Base-by-base conservation (phyloP, 2,113 vertebrate species). In the Pelecanus crispus region DNA sequence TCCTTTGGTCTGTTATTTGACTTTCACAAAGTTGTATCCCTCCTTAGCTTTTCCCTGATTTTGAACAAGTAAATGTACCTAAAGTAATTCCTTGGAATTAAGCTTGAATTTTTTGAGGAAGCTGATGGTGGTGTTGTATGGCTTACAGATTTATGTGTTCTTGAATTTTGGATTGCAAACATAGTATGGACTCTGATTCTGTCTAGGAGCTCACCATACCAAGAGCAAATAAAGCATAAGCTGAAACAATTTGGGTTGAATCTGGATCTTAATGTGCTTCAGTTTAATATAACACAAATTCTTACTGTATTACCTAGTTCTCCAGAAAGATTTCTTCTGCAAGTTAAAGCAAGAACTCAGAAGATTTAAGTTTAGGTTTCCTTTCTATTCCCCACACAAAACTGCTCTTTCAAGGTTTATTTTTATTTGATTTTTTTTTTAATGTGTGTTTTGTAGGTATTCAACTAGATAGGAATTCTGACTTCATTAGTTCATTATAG, bases 111-210 rank as follows among this genome's bases (percentile, higher is more conserved):
- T 80, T 68, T 53, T 61, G 7, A 67, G 28, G 65, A 81, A 85
- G 49, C 4, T 50, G 17, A 10, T 47, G 6, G 3, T 62, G 40
- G 7, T 36, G 3, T 19, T 38, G 6, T 26, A 53, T 0, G 0
- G 7, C 9, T 81, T 66, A 20, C 9, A 53, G 18, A 52, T 58
- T 42, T 80, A 45, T 53, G 9, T 21, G 0, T 49, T 58, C 42
- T 58, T 29, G 10, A 81, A 44, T 79, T 66, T 61, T 71, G 42
- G 21, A 63, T 28, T 10, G 5, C 5, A 67, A 10, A 61, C 3
- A 10, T 9, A 5, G 20, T 24, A 56, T 2, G 14, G 31, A 50
- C 16, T 80, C 42, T 61, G 31, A 68, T 68, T 74, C 16, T 55
- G 2, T 36, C 38, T 79, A 31, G 16, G 11, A 65, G 5, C 13